Conservation (phyloP, 2,888 invertebrate species). For the Tachystola acroxantha region DNA sequence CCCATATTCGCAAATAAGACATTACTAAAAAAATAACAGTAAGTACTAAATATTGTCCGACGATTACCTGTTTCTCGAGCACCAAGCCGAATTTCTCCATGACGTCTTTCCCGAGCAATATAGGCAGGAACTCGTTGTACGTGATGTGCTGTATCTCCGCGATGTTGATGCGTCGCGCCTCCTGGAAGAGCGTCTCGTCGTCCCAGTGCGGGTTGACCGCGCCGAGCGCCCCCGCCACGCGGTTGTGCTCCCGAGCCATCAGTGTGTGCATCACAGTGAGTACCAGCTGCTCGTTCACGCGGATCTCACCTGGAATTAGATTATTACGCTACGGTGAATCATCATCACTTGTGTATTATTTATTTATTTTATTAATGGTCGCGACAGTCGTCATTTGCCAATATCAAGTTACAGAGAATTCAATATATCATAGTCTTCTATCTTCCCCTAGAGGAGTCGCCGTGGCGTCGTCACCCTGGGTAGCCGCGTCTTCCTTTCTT, state of each 20-base stretch:
- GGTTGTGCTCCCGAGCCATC: conserved; percentile 94
- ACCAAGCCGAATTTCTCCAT: conserved; percentile 94
- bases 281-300: conserved; percentile 94
- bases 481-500: too few species aligned
- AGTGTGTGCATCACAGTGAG: conserved; percentile 94
- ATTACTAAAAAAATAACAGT: too few species aligned
- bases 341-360: neutral
- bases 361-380: too few species aligned
- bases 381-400: too few species aligned
- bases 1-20: too few species aligned
- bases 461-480: too few species aligned
- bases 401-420: too few species aligned
- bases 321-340: neutral
- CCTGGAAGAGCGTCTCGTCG: conserved; percentile 94
- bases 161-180: conserved; percentile 89
- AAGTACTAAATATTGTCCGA: too few species aligned
- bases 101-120: conserved; percentile 91
- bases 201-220: conserved; percentile 95
- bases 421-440: too few species aligned
- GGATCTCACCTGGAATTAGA: conserved; percentile 88
- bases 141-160: conserved; percentile 94
- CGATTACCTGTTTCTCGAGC: conserved; percentile 85
- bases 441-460: too few species aligned
- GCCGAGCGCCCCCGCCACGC: conserved; percentile 85
- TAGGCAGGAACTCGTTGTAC: conserved; percentile 93